Evolutionary conservation across 2,888 invertebrate species (phyloP).

Genomic region (Hyppa rectilinea): DNA sequence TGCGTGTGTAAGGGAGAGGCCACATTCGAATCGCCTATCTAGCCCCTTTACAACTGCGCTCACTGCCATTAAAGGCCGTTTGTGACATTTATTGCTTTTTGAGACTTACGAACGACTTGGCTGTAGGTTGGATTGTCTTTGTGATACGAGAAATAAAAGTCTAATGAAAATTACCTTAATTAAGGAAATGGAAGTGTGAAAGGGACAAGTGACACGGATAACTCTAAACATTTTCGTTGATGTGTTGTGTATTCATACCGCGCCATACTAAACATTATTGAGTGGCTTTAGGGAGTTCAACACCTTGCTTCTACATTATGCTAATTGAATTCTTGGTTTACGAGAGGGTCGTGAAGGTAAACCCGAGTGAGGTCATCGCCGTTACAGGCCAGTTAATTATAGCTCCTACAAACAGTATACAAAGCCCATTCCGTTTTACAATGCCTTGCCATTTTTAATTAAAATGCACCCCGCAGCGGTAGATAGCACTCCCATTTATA

Average conservation of each 20-base stretch:
- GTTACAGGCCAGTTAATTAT: conserved; percentile 78
- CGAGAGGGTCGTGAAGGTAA: conserved; percentile 75
- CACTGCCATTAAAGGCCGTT: conserved; percentile 51
- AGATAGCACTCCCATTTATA: conserved; percentile 49
- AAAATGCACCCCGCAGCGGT: conserved; percentile 70
- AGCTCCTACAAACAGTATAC: conserved; percentile 73
- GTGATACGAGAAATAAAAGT: conserved; percentile 50
- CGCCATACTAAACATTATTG: conserved; percentile 37
- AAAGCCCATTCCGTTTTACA: conserved; percentile 75
- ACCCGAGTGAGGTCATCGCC: conserved; percentile 74
- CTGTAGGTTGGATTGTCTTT: conserved; percentile 53
- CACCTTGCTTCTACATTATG: conserved; percentile 76
- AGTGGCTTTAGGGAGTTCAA: conserved; percentile 61
- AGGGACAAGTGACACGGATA: conserved; percentile 11
- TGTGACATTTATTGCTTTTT: conserved; percentile 65
- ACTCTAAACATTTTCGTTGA: conserved; percentile 27
- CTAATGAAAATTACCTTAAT: conserved; percentile 56
- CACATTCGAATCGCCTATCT: conserved; percentile 44
- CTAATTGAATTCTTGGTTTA: conserved; percentile 81
- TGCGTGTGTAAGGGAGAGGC: conserved; percentile 44
- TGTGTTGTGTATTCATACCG: conserved; percentile 20
- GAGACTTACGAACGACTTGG: conserved; percentile 54
- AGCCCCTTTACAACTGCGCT: conserved; percentile 51
- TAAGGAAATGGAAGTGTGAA: conserved; percentile 41
- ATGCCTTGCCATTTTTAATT: conserved; percentile 78